Percentiles rank a stretch among this genome's conserved stretches.
phyloP scores from a whole-genome alignment of 2,888 invertebrate genomes.

The Trissonchulus latispiculum region DNA sequence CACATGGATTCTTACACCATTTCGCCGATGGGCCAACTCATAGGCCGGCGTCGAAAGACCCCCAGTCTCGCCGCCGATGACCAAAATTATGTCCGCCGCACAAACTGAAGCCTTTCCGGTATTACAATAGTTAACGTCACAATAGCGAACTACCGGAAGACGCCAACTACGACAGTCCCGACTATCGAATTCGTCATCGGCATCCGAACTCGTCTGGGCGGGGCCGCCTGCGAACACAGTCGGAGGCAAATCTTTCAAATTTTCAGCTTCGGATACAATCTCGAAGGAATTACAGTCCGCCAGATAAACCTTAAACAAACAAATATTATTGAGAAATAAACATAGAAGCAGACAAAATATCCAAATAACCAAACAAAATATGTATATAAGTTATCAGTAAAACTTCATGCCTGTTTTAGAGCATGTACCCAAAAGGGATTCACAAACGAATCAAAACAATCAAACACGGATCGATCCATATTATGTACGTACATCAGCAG shows the following conservation, averaged over 20 bases:
- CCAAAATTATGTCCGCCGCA: constrained; percentile 52
- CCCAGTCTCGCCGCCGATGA: constrained; percentile 78
- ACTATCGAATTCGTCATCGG: constrained; percentile 22
- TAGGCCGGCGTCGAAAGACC: constrained; percentile 66
- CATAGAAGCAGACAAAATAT: too few relatives aligned
- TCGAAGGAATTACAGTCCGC: constrained; percentile 25
- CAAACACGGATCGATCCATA: too few relatives aligned
- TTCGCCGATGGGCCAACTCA: constrained; percentile 53
- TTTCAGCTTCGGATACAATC: constrained; percentile 18
- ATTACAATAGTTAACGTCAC: constrained; percentile 26
- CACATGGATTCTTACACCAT: constrained; percentile 62
- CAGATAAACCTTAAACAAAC: constrained; percentile 16
- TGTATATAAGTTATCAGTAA: too few relatives aligned
- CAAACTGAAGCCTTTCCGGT: too few relatives aligned
- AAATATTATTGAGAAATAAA: too few relatives aligned
- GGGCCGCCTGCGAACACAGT: not conserved
- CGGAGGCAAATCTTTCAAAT: constrained; percentile 13
- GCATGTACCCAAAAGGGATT: too few relatives aligned
- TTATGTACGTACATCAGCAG: not conserved
- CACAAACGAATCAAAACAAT: too few relatives aligned
- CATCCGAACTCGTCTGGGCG: not conserved
- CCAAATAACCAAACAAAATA: too few relatives aligned
- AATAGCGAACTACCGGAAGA: constrained; percentile 29
- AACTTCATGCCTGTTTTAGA: too few relatives aligned
- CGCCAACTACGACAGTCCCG: constrained; percentile 15